Base-by-base conservation (phyloP, 2,797 vertebrate genomes). In the Tangara arthus region DNA sequence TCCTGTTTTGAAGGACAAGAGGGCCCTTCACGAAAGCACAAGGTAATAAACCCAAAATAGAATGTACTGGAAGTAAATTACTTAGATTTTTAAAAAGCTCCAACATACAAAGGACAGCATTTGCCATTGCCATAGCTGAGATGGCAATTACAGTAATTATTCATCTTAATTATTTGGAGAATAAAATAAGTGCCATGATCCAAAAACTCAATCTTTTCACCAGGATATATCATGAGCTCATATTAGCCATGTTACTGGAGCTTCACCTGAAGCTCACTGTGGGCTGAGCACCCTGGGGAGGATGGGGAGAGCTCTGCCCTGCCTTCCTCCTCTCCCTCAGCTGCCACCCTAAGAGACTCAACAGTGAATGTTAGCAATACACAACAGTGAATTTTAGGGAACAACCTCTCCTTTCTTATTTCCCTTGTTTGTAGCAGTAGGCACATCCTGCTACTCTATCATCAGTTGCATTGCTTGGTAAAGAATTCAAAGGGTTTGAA, bases 1-100 rank as follows among this genome's bases (percentile, higher is more conserved):
- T 93, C 32, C 72, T 93, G 5, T 75, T 91, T 37, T 59, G 85
- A 93, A 94, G 93, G 91, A 82, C 85, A 82, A 95, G 55, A 82
- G 47, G 50, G 21, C 42, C 35, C 27, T 90, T 82, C 55, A 52
- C 34, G 34, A 91, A 90, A 94, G 59, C 32, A 66, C 34, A 78
- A 82, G 39, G 66, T 79, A 90, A 65, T 26, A 32, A 82, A 56
- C 12, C 37, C 46, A 88, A 94, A 78, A 78, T 27, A 65, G 39
- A 94, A 93, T 65, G 82, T 65, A 69, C 65, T 88, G 88, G 35
- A 88, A 16, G 28, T 9, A 84, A 79, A 94, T 81, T 0, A 39
- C 57, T 75, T 77, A 9, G 15, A 28, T 57, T 78, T 91, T 81
- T 69, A 18, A 78, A 86, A 65, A 27, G 14, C 28, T 91, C 16